Evolutionary conservation across 2,888 invertebrate genomes (phyloP).

Genomic region (Macrophya annulata): DNA sequence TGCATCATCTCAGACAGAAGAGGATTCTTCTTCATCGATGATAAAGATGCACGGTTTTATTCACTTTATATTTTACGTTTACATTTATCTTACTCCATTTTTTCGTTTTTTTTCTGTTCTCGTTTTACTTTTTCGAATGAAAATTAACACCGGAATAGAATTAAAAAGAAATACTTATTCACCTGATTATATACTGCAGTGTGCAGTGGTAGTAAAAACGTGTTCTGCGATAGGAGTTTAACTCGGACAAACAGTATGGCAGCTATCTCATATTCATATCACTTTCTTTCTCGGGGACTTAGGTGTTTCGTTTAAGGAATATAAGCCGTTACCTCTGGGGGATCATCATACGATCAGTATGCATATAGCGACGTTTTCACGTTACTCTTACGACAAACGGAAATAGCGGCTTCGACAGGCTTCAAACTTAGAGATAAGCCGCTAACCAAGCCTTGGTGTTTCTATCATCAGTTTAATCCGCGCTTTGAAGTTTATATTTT

Average conservation of each 20-base stretch:
- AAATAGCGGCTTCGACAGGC: slow-evolving; percentile 30
- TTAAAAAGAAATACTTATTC: neutral
- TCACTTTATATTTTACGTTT: neutral
- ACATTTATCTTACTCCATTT: neutral
- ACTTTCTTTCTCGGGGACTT: slow-evolving; percentile 15
- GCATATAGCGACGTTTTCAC: slow-evolving; percentile 35
- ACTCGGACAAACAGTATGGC: neutral
- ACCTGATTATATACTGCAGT: neutral
- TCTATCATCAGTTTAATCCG: slow-evolving; percentile 2
- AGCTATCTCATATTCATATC: slow-evolving; percentile 7
- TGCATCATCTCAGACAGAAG: slow-evolving; percentile 29
- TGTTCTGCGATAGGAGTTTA: neutral
- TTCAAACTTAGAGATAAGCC: slow-evolving; percentile 30
- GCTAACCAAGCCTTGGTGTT: neutral
- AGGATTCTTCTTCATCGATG: slow-evolving; percentile 27
- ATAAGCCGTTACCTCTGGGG: slow-evolving; percentile 5
- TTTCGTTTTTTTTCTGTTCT: neutral
- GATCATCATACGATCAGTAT: slow-evolving; percentile 50
- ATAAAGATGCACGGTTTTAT: neutral
- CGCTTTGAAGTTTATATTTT: neutral
- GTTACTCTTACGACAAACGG: slow-evolving; percentile 45
- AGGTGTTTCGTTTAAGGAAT: slow-evolving; percentile 14
- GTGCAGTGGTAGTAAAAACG: neutral
- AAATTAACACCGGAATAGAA: neutral
- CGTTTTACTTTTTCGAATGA: neutral